Conservation (phyloP, 2,113 vertebrate species). For the Phoxinus phoxinus region DNA sequence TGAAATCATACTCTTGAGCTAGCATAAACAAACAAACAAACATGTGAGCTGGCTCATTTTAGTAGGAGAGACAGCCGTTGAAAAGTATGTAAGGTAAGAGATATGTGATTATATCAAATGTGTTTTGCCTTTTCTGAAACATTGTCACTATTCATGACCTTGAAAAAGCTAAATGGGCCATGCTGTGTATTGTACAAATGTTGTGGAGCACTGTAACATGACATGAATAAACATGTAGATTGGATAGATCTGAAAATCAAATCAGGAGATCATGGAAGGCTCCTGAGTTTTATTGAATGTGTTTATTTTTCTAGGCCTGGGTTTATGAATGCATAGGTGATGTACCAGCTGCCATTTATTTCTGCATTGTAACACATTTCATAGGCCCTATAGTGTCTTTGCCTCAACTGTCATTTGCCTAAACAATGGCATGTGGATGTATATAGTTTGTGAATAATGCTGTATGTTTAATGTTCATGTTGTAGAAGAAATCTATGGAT, state of each 20-base stretch:
- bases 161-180: background rate
- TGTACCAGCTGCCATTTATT: constrained; percentile 60
- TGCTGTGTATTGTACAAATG: constrained; percentile 25
- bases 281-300: background rate
- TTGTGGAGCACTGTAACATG: constrained; percentile 17
- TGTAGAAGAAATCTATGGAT: constrained; percentile 91
- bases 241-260: background rate
- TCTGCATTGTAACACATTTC: constrained; percentile 78
- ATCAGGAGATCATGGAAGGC: background rate
- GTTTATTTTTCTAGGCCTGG: constrained; percentile 61
- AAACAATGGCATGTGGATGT: constrained; percentile 87
- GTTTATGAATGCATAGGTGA: constrained; percentile 62
- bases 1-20: constrained; percentile 25
- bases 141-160: constrained; percentile 23
- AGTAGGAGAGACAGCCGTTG: background rate
- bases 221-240: constrained; percentile 25
- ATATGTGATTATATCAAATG: constrained; percentile 24
- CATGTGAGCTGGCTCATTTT: constrained; percentile 18
- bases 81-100: background rate
- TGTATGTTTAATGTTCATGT: constrained; percentile 91
- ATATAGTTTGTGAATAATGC: constrained; percentile 95
- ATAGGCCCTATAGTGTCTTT: constrained; percentile 82
- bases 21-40: constrained; percentile 1
- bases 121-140: constrained; percentile 22
- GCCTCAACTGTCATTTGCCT: constrained; percentile 88